A percentile compares a stretch with the other conserved stretches of the same genome.
Evolutionary conservation across 23 tunicate species (phyloP).

Genomic region (Botrylloides violaceus): DNA sequence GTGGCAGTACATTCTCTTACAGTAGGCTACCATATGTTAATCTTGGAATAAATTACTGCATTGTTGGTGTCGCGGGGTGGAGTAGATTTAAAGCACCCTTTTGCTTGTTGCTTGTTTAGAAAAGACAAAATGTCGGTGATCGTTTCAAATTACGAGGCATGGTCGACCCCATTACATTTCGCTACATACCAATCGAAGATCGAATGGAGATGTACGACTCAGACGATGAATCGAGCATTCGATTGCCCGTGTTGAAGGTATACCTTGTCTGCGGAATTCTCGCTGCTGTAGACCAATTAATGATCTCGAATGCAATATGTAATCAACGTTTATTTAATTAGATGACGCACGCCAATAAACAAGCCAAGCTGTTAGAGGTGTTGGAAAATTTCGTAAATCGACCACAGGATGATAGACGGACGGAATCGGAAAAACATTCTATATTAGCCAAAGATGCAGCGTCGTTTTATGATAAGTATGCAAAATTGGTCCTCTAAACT

Average conservation of each 20-base stretch:
- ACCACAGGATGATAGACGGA: neutral
- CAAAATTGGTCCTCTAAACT: no score
- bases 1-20: no score
- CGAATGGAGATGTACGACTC: conserved; percentile 27
- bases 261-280: neutral
- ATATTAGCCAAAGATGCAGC: conserved; percentile 25
- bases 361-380: conserved; percentile 40
- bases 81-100: neutral
- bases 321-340: no score
- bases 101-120: conserved; percentile 22
- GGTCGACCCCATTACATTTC: conserved; percentile 65
- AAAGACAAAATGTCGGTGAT: conserved; percentile 21
- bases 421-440: conserved; percentile 16
- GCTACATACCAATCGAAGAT: conserved; percentile 73
- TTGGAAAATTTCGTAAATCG: conserved; percentile 40
- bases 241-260: conserved; percentile 57
- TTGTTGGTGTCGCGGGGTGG: no score
- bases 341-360: conserved; percentile 41
- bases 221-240: conserved; percentile 5
- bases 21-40: no score
- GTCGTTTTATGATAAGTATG: conserved; percentile 56
- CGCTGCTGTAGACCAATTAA: neutral
- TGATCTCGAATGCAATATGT: neutral
- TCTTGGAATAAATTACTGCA: no score
- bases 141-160: conserved; percentile 17